A percentile compares a stretch with the other conserved stretches of the same genome.
Conservation (phyloP, 2,888 invertebrate genomes). For the Campoplex capitator region DNA sequence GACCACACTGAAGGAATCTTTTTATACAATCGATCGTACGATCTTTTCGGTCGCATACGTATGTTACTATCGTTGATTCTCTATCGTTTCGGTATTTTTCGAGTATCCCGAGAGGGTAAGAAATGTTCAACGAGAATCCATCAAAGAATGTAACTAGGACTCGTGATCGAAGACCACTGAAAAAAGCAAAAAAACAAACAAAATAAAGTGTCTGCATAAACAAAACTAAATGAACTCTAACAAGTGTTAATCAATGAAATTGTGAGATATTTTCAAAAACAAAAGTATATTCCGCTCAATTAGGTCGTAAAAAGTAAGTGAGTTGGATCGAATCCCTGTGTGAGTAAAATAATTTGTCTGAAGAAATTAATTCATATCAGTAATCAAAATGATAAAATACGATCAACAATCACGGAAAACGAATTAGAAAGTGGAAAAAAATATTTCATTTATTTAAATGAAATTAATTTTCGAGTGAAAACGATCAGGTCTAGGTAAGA, state of each 20-base stretch:
- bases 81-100: constrained; percentile 36
- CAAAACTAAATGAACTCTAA: background rate
- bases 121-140: constrained; percentile 29
- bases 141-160: constrained; percentile 34
- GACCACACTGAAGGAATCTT: constrained; percentile 42
- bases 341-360: no score
- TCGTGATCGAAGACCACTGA: constrained; percentile 5
- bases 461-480: no score
- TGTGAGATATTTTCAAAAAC: background rate
- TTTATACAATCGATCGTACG: constrained; percentile 47
- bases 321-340: background rate
- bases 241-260: background rate
- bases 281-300: no score
- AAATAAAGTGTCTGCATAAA: background rate
- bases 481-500: no score
- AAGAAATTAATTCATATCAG: no score
- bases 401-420: no score
- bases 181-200: background rate
- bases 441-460: no score
- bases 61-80: constrained; percentile 33
- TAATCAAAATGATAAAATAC: no score
- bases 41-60: constrained; percentile 31
- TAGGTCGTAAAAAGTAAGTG: no score
- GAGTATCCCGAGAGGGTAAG: constrained; percentile 19
- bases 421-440: no score